Percentiles rank a stretch among this genome's conserved stretches.
These are phyloP conservation scores for Chelmon rostratus DNA, from an alignment of 2,797 vertebrate species.

Conservation along the genomic window DNA sequence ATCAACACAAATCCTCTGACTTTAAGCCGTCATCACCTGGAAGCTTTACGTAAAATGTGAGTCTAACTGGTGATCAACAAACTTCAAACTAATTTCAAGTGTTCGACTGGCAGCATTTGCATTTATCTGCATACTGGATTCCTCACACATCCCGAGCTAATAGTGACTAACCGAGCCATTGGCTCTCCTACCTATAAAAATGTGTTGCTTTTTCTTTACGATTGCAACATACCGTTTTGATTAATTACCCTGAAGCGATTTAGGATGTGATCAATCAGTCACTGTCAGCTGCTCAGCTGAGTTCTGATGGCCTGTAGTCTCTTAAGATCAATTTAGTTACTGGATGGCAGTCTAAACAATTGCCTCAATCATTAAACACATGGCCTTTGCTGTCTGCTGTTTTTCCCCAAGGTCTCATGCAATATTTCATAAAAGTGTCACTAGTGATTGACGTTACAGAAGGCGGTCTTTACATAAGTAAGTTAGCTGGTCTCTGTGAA, in stretches of 20 bases:
- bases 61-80: background rate
- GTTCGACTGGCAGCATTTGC: background rate
- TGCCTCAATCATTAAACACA: slow-evolving; percentile 10
- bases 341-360: slow-evolving; percentile 18
- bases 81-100: background rate
- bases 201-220: background rate
- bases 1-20: slow-evolving; percentile 16
- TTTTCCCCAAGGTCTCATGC: background rate
- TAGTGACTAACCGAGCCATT: slow-evolving; percentile 16
- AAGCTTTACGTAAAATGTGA: background rate
- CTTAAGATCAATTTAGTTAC: slow-evolving; percentile 30
- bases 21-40: background rate
- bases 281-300: slow-evolving; percentile 32
- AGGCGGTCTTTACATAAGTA: background rate
- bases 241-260: slow-evolving; percentile 29
- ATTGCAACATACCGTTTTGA: slow-evolving; percentile 14
- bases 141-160: slow-evolving; percentile 4
- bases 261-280: slow-evolving; percentile 44
- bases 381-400: background rate
- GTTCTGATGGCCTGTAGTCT: slow-evolving; percentile 18
- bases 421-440: slow-evolving; percentile 5
- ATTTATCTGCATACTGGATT: background rate
- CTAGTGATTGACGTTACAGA: background rate
- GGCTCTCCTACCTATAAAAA: background rate
- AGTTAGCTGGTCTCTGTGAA: background rate